These are phyloP conservation scores for Cnemophilus loriae DNA, from an alignment of 2,113 vertebrate species.

Conservation along the genomic window DNA sequence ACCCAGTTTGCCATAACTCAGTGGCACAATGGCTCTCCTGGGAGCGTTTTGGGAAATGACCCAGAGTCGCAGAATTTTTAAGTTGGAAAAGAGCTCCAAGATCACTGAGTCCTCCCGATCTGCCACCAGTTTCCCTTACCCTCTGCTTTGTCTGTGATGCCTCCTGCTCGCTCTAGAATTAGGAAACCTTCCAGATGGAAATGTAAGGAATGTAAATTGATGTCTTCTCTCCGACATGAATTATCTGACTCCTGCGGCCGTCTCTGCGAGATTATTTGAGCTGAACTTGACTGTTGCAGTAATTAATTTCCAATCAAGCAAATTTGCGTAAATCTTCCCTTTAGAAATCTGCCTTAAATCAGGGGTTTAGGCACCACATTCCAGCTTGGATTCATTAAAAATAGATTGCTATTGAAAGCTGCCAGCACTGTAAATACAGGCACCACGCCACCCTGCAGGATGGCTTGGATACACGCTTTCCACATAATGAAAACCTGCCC, in stretches of 20 bases:
- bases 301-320: conserved; percentile 64
- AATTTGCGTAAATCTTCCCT: conserved; percentile 53
- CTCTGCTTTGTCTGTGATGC: background rate
- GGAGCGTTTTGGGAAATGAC: background rate
- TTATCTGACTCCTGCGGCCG: conserved; percentile 18
- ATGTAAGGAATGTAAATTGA: background rate
- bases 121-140: background rate
- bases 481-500: conserved; percentile 41
- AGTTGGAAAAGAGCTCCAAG: background rate
- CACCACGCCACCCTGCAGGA: conserved; percentile 45
- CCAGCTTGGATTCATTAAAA: conserved; percentile 61
- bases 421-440: conserved; percentile 51
- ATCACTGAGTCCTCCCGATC: background rate
- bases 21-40: background rate
- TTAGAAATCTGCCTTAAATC: conserved; percentile 60
- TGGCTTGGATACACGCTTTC: background rate
- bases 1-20: background rate
- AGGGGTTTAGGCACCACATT: conserved; percentile 29
- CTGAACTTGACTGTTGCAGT: conserved; percentile 35
- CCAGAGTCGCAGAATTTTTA: background rate
- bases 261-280: conserved; percentile 21
- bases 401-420: conserved; percentile 45
- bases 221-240: background rate
- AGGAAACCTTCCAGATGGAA: conserved; percentile 28
- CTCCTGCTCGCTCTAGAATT: background rate